phyloP scores from a whole-genome alignment of 2,888 invertebrate species.

The Fabriciana adippe region DNA sequence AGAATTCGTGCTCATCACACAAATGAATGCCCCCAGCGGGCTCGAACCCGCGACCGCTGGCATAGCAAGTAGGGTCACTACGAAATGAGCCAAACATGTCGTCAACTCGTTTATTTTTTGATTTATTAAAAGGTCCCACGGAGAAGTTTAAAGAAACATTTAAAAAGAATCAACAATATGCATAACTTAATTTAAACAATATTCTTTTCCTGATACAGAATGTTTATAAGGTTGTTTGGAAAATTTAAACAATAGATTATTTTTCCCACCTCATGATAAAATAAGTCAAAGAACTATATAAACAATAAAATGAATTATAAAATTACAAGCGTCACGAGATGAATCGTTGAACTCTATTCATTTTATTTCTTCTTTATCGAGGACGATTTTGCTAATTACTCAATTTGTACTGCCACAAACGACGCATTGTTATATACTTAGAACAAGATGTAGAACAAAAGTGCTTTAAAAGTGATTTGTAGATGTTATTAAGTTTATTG shows the following conservation, averaged over 20 bases:
- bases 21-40: no score
- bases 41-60: no score
- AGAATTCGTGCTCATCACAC: no score
- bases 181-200: no score
- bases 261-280: constrained; percentile 21
- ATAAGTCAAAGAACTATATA: constrained; percentile 26
- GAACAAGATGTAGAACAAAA: constrained; percentile 5
- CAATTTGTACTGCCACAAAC: constrained; percentile 54
- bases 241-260: constrained; percentile 4
- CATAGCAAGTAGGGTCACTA: no score
- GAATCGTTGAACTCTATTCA: constrained; percentile 37
- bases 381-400: constrained; percentile 59
- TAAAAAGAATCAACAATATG: no score
- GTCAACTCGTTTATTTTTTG: no score
- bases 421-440: constrained; percentile 44
- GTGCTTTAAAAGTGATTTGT: background rate
- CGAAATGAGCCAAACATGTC: no score
- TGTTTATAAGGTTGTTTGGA: background rate
- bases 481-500: background rate
- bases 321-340: constrained; percentile 29
- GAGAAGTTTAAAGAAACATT: no score
- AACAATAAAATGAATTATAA: constrained; percentile 33
- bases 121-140: no score
- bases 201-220: no score
- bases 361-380: constrained; percentile 42